Evolutionary conservation across 2,113 vertebrate species (phyloP).

Genomic region (Pimephales promelas): DNA sequence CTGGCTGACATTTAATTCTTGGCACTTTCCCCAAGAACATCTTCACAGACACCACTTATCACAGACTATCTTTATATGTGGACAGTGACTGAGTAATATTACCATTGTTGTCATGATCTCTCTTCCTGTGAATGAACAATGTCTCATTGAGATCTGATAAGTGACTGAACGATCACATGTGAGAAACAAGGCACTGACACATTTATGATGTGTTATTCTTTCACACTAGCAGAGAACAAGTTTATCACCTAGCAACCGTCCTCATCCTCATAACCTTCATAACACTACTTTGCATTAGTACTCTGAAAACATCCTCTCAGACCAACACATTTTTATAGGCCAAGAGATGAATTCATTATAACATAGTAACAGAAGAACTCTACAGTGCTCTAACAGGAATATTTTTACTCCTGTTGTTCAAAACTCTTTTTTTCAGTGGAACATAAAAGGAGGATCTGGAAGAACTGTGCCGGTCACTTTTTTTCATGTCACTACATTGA

Average conservation of each 20-base stretch:
- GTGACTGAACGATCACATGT: slow-evolving; percentile 21
- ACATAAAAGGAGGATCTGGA: not conserved
- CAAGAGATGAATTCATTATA: slow-evolving; percentile 19
- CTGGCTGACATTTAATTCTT: slow-evolving; percentile 20
- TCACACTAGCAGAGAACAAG: not conserved
- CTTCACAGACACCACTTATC: slow-evolving; percentile 13
- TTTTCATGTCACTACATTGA: not conserved
- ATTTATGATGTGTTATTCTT: slow-evolving; percentile 2
- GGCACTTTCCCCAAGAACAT: slow-evolving; percentile 13
- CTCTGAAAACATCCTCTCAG: not conserved
- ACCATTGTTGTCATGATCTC: slow-evolving; percentile 13
- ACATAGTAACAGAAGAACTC: not conserved
- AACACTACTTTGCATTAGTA: slow-evolving; percentile 17
- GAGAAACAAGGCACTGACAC: not conserved
- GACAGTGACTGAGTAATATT: slow-evolving; percentile 36
- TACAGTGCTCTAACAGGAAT: not conserved
- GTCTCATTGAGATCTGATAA: not conserved
- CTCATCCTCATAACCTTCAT: slow-evolving; percentile 10
- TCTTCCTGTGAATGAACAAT: slow-evolving; percentile 3
- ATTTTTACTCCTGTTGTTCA: no score
- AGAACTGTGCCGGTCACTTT: not conserved
- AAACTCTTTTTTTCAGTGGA: not conserved
- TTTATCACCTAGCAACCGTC: slow-evolving; percentile 28
- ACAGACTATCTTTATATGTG: slow-evolving; percentile 20
- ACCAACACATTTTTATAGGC: not conserved